These are phyloP conservation scores for Orthosia gothica DNA, from an alignment of 2,888 invertebrate genomes.

Conservation along the genomic window DNA sequence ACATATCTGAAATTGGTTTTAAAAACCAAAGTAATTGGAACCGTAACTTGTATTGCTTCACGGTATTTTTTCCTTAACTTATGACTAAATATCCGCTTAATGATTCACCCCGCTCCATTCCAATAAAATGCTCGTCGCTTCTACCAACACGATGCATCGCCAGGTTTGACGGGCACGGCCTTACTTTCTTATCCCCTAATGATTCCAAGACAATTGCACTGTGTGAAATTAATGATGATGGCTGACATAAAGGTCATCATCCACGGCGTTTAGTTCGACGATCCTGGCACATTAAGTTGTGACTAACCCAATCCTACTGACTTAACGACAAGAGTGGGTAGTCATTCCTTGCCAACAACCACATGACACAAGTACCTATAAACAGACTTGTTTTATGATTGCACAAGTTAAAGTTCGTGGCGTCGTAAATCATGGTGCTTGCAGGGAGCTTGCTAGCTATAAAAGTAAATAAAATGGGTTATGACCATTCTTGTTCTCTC, in stretches of 20 bases:
- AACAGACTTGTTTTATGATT: constrained; percentile 54
- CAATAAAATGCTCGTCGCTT: too few relatives aligned
- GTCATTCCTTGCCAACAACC: not conserved
- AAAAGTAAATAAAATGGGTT: constrained; percentile 63
- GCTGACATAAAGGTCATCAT: not conserved
- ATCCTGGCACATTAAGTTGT: not conserved
- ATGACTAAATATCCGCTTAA: too few relatives aligned
- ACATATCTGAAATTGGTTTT: too few relatives aligned
- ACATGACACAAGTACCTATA: constrained; percentile 40
- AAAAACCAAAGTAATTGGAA: too few relatives aligned
- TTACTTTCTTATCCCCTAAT: too few relatives aligned
- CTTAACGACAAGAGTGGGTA: not conserved
- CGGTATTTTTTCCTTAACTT: too few relatives aligned
- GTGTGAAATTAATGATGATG: constrained; percentile 4
- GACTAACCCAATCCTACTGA: not conserved
- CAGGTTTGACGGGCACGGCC: too few relatives aligned
- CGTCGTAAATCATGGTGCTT: constrained; percentile 51
- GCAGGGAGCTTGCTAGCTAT: constrained; percentile 54
- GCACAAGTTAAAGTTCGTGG: constrained; percentile 31
- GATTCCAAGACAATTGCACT: too few relatives aligned
- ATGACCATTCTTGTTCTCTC: constrained; percentile 45
- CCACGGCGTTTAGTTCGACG: not conserved
- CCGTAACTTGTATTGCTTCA: too few relatives aligned
- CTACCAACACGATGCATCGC: too few relatives aligned
- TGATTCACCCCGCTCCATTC: too few relatives aligned